A percentile compares a stretch with the other conserved stretches of the same genome.
Conservation (phyloP, 1,140 invertebrate genomes). For the Micrasema minimum region DNA sequence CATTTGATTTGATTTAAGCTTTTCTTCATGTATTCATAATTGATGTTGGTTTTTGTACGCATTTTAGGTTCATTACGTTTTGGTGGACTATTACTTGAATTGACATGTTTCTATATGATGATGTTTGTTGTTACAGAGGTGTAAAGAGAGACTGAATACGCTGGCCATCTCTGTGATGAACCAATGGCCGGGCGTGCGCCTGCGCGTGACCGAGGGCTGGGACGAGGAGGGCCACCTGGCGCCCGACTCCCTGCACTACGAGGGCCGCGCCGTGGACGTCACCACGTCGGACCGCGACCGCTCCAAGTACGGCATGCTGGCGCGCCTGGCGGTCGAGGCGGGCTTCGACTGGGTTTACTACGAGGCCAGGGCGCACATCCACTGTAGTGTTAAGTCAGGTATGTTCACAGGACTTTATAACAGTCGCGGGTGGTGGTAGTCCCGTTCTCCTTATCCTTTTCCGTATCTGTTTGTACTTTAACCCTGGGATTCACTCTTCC, state of each 20-base stretch:
- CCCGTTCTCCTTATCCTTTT: no score
- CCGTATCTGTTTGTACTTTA: no score
- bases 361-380: slow-evolving; percentile 92
- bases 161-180: slow-evolving; percentile 97
- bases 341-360: slow-evolving; percentile 99
- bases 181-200: slow-evolving; percentile 93
- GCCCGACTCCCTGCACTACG: slow-evolving; percentile 90
- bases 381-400: slow-evolving; percentile 98
- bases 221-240: slow-evolving; percentile 87
- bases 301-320: slow-evolving; percentile 95
- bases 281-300: slow-evolving; percentile 93
- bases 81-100: no score
- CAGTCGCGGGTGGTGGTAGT: no score
- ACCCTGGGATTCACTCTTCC: no score
- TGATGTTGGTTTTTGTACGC: no score
- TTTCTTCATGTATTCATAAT: no score
- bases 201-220: slow-evolving; percentile 94
- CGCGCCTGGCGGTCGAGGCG: slow-evolving; percentile 93
- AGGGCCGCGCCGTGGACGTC: slow-evolving; percentile 94
- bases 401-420: slow-evolving; percentile 58
- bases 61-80: no score
- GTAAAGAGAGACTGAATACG: slow-evolving; percentile 94
- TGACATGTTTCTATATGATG: no score
- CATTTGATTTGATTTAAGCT: no score
- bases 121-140: slow-evolving; percentile 78